Evolutionary conservation across 2,888 invertebrate genomes (phyloP).

Genomic region (Mesoligia furuncula): DNA sequence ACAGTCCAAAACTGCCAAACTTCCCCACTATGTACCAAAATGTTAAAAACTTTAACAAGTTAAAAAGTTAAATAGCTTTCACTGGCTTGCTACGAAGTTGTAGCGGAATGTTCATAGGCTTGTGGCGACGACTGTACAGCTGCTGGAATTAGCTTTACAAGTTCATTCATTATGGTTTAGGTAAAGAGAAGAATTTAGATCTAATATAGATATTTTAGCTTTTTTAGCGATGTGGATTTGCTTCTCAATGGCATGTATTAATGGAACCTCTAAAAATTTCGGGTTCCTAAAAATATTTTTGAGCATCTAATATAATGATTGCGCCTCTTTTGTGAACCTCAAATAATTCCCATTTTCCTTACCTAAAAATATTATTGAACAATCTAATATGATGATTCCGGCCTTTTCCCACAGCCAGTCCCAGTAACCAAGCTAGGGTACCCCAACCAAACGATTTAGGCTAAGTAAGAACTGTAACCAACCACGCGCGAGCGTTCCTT

Average conservation of each 20-base stretch:
- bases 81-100: conserved; percentile 60
- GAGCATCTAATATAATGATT: no score
- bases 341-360: no score
- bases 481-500: not conserved
- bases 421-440: not conserved
- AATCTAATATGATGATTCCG: no score
- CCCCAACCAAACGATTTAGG: not conserved
- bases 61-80: conserved; percentile 71
- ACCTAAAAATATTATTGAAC: no score
- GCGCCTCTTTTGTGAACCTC: no score
- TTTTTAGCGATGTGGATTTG: not conserved
- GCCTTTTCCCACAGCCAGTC: no score
- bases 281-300: no score
- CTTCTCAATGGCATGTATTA: not conserved
- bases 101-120: conserved; percentile 56
- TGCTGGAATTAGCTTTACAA: conserved; percentile 39
- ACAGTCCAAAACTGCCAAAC: conserved; percentile 51
- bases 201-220: not conserved
- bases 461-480: not conserved
- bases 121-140: conserved; percentile 32
- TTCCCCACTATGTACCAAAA: conserved; percentile 47
- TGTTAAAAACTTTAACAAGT: conserved; percentile 62
- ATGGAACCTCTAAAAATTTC: not conserved
- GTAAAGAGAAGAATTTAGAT: conserved; percentile 11
- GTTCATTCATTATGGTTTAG: conserved; percentile 33